phyloP scores from a whole-genome alignment of 92 coral and sea anemone genomes.

The Porites evermanni region DNA sequence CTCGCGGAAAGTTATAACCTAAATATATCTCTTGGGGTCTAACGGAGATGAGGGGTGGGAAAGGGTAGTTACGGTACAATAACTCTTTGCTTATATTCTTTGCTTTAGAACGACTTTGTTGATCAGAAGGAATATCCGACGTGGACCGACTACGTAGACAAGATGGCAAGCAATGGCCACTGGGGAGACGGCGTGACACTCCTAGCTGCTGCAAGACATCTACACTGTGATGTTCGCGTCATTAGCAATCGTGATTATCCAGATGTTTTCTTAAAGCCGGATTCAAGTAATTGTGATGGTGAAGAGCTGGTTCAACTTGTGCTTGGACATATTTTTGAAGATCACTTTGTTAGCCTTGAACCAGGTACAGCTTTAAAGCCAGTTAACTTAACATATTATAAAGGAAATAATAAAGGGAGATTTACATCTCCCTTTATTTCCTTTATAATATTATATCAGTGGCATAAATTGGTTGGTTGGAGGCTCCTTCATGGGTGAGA shows the following conservation, averaged over 20 bases:
- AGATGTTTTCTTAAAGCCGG: conserved; percentile 8
- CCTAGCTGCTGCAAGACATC: conserved; percentile 26
- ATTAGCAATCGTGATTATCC: not conserved
- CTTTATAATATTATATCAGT: too few species aligned
- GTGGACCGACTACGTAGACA: conserved; percentile 20
- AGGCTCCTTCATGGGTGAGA: too few species aligned
- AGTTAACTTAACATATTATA: too few species aligned
- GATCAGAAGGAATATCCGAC: not conserved
- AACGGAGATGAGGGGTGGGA: too few species aligned
- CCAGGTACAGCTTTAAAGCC: conserved; percentile 29
- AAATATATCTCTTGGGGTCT: too few species aligned
- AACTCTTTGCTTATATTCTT: too few species aligned
- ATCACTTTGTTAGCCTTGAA: conserved; percentile 43
- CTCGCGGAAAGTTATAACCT: too few species aligned
- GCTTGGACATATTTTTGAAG: conserved; percentile 36
- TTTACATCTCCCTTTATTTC: too few species aligned
- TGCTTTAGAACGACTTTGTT: not conserved
- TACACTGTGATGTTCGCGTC: conserved; percentile 7
- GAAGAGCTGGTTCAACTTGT: not conserved
- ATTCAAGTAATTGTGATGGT: not conserved
- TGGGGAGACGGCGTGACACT: conserved; percentile 45
- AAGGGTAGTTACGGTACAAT: too few species aligned
- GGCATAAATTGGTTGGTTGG: too few species aligned
- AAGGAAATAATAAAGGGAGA: too few species aligned
- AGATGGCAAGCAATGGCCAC: conserved; percentile 12